Evolutionary conservation across 2,113 vertebrate species (phyloP).

Genomic region (Enhydra lutris): DNA sequence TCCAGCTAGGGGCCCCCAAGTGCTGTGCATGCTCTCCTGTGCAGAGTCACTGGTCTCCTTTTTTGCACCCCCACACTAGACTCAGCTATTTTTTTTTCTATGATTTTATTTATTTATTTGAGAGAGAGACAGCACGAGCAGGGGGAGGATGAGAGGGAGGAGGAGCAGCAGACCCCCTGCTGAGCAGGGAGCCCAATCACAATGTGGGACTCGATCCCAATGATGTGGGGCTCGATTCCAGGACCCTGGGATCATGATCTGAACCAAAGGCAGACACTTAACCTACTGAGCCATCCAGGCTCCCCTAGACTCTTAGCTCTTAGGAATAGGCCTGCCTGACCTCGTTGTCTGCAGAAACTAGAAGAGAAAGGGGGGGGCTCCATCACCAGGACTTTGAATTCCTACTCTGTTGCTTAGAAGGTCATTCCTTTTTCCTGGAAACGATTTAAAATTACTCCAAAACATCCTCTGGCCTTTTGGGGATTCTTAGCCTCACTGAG

Average conservation of each 20-base stretch:
- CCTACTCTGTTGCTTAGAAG: neutral
- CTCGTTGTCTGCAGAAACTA: neutral
- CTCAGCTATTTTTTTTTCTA: neutral
- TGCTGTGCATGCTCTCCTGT: fast-evolving
- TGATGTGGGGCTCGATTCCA: neutral
- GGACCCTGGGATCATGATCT: neutral
- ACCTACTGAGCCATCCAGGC: neutral
- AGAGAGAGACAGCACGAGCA: neutral
- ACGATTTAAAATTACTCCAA: neutral
- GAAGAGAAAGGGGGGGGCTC: neutral
- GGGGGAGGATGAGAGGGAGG: neutral
- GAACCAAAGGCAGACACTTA: neutral
- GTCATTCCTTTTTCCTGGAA: neutral
- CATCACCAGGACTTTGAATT: neutral
- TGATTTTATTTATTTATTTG: neutral
- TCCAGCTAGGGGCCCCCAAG: neutral
- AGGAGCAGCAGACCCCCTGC: neutral
- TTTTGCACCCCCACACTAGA: neutral
- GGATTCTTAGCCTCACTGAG: neutral
- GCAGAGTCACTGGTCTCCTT: fast-evolving
- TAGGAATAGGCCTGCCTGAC: neutral
- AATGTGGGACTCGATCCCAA: neutral
- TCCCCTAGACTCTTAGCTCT: neutral
- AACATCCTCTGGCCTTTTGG: neutral
- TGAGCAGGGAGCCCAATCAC: neutral